Conservation (phyloP, 2,113 vertebrate genomes). For the Arizona elegans region DNA sequence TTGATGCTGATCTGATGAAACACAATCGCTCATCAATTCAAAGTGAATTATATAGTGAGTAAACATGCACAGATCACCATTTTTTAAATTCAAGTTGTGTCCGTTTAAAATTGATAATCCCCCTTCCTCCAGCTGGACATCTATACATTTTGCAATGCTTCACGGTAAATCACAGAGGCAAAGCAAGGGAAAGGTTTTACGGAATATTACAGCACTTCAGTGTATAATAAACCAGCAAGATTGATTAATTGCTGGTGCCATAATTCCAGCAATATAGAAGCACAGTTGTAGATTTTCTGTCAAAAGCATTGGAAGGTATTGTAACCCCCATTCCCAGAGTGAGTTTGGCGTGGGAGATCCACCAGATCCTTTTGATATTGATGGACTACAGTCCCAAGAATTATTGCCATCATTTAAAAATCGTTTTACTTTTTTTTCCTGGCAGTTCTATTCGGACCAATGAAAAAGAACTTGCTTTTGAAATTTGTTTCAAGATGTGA, state of each 20-base stretch:
- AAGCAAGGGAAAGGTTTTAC: conserved; percentile 24
- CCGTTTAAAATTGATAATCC: neutral
- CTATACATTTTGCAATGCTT: neutral
- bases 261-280: neutral
- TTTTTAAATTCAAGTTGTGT: neutral
- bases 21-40: neutral
- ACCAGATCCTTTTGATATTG: neutral
- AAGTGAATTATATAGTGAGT: neutral
- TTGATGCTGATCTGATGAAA: neutral
- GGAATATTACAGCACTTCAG: neutral
- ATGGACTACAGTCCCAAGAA: neutral
- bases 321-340: neutral
- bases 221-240: neutral
- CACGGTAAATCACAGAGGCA: neutral
- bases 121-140: neutral
- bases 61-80: neutral
- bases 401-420: neutral
- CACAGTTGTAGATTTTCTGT: neutral
- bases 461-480: neutral
- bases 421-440: neutral
- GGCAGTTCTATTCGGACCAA: neutral
- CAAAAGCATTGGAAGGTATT: neutral
- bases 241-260: neutral
- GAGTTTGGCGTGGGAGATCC: neutral
- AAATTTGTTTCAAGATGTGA: neutral